These are phyloP conservation scores for Athene cunicularia DNA, from an alignment of 2,113 vertebrate genomes.

Conservation along the genomic window DNA sequence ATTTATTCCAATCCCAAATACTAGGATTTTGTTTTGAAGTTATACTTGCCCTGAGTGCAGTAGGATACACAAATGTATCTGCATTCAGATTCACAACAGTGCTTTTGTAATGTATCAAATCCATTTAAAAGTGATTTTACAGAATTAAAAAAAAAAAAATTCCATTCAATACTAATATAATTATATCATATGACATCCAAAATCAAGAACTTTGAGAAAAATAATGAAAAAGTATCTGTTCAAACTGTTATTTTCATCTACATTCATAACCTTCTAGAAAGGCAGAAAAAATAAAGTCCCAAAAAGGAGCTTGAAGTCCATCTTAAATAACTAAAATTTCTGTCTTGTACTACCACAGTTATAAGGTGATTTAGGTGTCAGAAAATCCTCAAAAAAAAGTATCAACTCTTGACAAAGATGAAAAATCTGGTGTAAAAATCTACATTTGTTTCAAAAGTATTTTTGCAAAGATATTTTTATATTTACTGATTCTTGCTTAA, in stretches of 20 bases:
- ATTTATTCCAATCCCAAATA: neutral
- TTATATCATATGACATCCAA: neutral
- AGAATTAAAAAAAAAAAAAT: neutral
- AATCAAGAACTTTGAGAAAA: neutral
- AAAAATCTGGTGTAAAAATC: neutral
- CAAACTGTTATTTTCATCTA: neutral
- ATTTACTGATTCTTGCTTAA: neutral
- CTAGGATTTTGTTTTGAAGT: neutral
- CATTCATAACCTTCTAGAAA: neutral
- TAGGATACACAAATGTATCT: neutral
- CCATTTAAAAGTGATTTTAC: neutral
- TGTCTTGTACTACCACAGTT: neutral
- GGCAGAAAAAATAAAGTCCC: neutral
- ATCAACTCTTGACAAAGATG: neutral
- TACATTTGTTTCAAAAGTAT: neutral
- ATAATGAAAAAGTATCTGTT: neutral
- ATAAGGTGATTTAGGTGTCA: neutral
- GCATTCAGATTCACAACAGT: neutral
- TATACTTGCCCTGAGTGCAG: neutral
- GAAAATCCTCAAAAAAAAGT: neutral
- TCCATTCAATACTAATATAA: neutral
- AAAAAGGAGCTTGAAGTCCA: neutral
- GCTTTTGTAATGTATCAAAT: neutral
- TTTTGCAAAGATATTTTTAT: neutral
- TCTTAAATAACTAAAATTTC: neutral